Evolutionary conservation across 2,888 invertebrate genomes (phyloP), one percentile per base, ranked within the genome.

Genomic region (Pherbina coryleti): DNA sequence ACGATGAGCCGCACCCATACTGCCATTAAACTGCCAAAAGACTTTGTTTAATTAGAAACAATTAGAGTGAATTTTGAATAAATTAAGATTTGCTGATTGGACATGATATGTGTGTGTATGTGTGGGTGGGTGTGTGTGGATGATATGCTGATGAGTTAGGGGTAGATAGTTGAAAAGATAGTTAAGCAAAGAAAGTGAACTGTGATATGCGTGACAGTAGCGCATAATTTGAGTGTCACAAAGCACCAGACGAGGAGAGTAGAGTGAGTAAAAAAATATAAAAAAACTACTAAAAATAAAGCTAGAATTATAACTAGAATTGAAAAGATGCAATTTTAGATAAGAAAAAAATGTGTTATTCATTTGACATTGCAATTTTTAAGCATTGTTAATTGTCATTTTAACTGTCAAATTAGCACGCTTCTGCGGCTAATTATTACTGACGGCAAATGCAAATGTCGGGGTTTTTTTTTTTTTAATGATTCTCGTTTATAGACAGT

Each of bases 41-140:
- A 57, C 76, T 80, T 76, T 79, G 79, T 82, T 84, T 86, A 87
- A 87, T 86, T 85, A 84, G 84, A 83, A 82, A 83, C 87, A 84
- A 86, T 86, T 86, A 86, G 84, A 85, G 84, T 80, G 80, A 73
- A 78, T 80, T 79, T 80, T 76, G 79, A 77, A 75, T 75, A 76
- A 74, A 74, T 74, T 74, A 64, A 74, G 64, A 74, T 74, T 74
- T 64, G 72, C 44, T 72, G 76, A 79, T 79, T 76, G 69, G 44
- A 76, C 53, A 44, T 28, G 31, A 22, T 44, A 51, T 67, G 74
- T 37, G 51, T 11, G 11, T 4, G 5, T 31, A 5, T 31, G 31
- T 64, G 37, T 22, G 19, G 14, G 67, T 8, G 8, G n/a, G n/a
- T n/a, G n/a, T n/a, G 28, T 28, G 4, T n/a, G 17, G 34, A 64